These are phyloP conservation scores for Notoglanidium macrostoma DNA, from an alignment of 2,797 vertebrate species.

Conservation along the genomic window DNA sequence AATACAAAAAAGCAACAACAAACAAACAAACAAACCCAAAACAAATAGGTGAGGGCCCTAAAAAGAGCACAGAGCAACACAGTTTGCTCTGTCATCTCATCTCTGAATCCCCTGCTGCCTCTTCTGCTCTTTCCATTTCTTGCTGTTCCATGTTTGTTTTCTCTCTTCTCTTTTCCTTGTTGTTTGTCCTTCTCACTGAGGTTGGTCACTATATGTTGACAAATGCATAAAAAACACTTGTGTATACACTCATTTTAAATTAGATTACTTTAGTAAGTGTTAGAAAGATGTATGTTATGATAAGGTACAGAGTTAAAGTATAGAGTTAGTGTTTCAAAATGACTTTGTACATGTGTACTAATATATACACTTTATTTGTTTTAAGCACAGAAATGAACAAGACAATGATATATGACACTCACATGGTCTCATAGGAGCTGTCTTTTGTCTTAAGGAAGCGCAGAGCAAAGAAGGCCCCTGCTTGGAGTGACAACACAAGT, in stretches of 20 bases:
- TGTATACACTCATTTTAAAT: background rate
- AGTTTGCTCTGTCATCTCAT: background rate
- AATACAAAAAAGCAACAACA: conserved; percentile 12
- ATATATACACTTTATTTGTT: background rate
- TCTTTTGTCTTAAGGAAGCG: conserved; percentile 91
- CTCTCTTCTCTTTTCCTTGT: background rate
- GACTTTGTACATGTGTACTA: background rate
- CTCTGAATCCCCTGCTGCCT: background rate
- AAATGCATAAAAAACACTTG: background rate
- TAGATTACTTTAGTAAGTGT: background rate
- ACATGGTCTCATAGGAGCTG: conserved; percentile 93
- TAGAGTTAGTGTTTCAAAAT: background rate
- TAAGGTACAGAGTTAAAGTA: too few species aligned
- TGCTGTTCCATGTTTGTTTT: background rate
- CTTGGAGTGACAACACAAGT: conserved; percentile 86
- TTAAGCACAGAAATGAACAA: background rate
- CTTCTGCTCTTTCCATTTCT: conserved; percentile 5
- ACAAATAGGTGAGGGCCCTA: conserved; percentile 13
- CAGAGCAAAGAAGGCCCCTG: conserved; percentile 82
- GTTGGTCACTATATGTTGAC: conserved; percentile 48
- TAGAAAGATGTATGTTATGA: background rate
- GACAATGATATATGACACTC: conserved; percentile 65
- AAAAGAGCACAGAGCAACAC: background rate
- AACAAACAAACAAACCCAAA: background rate
- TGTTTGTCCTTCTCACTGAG: conserved; percentile 45